Conservation (phyloP, 2,888 invertebrate species). For the Unio pictorum region DNA sequence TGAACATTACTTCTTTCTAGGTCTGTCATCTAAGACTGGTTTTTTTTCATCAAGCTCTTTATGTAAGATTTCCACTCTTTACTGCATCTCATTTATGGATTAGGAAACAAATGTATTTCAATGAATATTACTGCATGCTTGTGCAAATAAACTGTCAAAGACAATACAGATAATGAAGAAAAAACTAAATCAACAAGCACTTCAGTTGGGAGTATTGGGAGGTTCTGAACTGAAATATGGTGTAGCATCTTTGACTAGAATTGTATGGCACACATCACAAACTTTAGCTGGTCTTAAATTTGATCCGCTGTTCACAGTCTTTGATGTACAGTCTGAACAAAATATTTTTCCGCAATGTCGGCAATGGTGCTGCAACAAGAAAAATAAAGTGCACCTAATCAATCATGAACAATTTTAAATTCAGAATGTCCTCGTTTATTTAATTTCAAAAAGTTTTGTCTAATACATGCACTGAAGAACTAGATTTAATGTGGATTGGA, state of each 20-base stretch:
- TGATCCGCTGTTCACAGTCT: slow-evolving; percentile 88
- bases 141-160: no score
- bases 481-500: no score
- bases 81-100: no score
- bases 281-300: slow-evolving; percentile 89
- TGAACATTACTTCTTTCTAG: no score
- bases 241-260: slow-evolving; percentile 79
- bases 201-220: slow-evolving; percentile 67
- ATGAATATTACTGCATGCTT: no score
- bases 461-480: no score
- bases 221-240: slow-evolving; percentile 80
- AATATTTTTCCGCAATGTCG: slow-evolving; percentile 97
- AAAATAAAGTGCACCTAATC: neutral
- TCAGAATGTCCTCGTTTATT: neutral
- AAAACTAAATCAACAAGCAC: neutral
- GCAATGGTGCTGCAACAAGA: slow-evolving; percentile 81
- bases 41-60: no score
- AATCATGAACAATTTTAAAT: neutral
- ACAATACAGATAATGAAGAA: no score
- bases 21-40: no score
- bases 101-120: no score
- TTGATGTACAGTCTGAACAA: slow-evolving; percentile 88
- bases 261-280: slow-evolving; percentile 97
- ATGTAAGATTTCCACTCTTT: no score
- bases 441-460: no score